phyloP scores from a whole-genome alignment of 2,797 vertebrate species.

The Parauchenoglanis ngamensis region DNA sequence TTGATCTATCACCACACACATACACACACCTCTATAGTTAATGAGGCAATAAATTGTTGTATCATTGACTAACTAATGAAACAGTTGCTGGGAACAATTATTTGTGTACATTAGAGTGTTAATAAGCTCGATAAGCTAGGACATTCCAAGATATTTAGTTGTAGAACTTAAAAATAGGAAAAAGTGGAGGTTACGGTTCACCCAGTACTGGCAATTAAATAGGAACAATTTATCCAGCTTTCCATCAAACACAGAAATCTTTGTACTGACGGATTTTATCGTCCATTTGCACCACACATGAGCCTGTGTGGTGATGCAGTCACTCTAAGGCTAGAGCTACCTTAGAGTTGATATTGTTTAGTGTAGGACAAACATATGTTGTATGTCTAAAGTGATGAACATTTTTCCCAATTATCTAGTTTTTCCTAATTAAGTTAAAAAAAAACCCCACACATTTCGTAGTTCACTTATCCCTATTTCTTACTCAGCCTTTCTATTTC shows the following conservation, averaged over 20 bases:
- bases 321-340: not conserved
- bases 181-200: not conserved
- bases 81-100: not conserved
- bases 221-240: not conserved
- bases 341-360: not conserved
- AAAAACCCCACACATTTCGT: not conserved
- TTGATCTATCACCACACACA: conserved; percentile 7
- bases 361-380: too few species aligned
- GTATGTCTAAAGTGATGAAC: not conserved
- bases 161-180: not conserved
- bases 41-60: conserved; percentile 18
- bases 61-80: conserved; percentile 19
- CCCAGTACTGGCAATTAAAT: not conserved
- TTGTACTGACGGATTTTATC: not conserved
- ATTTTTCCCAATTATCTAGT: not conserved
- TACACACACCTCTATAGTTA: not conserved
- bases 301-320: not conserved
- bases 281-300: not conserved
- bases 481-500: not conserved
- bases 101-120: conserved; percentile 6
- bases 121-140: not conserved
- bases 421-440: not conserved
- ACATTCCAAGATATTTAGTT: conserved; percentile 6
- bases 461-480: too few species aligned
- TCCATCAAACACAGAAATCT: not conserved